Evolutionary conservation across 2,113 vertebrate genomes (phyloP).

Genomic region (Pomatostomus ruficeps): DNA sequence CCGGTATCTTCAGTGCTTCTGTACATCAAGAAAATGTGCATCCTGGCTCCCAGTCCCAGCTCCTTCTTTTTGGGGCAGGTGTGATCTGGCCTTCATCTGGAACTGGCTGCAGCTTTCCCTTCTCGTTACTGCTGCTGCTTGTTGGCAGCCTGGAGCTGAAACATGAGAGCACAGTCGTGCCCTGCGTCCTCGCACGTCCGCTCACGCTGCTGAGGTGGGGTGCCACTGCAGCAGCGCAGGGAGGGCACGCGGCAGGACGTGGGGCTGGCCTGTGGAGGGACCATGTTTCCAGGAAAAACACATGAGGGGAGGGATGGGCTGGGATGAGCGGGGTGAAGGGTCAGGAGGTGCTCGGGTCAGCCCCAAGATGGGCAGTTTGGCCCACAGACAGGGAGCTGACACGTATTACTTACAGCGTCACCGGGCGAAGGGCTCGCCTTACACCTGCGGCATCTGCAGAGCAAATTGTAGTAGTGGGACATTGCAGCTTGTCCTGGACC

Average conservation of each 20-base stretch:
- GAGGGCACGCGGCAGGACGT: rapidly evolving
- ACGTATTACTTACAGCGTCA: constrained; percentile 5
- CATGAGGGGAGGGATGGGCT: neutral
- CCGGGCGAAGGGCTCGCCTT: constrained; percentile 17
- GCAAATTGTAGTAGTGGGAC: neutral
- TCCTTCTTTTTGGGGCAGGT: neutral
- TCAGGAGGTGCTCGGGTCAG: neutral
- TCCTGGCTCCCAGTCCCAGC: neutral
- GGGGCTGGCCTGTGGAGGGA: neutral
- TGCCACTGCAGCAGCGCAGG: rapidly evolving
- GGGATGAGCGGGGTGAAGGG: neutral
- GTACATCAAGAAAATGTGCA: neutral
- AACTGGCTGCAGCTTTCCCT: neutral
- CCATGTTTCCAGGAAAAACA: neutral
- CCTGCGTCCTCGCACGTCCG: rapidly evolving
- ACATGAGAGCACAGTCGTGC: rapidly evolving
- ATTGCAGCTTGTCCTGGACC: neutral
- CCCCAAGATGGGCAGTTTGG: neutral
- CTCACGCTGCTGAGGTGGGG: rapidly evolving
- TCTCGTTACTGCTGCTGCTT: rapidly evolving
- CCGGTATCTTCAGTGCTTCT: neutral
- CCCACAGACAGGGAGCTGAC: neutral
- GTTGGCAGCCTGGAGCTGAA: neutral
- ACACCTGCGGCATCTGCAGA: neutral
- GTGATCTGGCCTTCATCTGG: neutral